Percentiles rank a stretch among this genome's conserved stretches.
phyloP scores from a whole-genome alignment of 2,113 vertebrate species.

The Proteles cristata region DNA sequence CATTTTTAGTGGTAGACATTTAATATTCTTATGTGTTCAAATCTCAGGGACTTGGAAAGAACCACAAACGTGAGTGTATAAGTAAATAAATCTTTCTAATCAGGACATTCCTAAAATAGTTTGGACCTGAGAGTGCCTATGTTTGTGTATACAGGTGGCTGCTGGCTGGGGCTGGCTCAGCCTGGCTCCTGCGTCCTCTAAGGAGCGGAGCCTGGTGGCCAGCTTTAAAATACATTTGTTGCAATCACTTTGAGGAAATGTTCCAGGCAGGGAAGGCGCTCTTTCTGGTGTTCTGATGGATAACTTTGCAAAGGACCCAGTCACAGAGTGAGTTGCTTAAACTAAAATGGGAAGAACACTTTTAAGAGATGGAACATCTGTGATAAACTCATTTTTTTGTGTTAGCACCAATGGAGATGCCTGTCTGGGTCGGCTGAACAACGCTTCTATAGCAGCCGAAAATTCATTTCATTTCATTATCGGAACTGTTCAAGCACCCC shows the following conservation, averaged over 20 bases:
- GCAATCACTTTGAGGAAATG: accelerated
- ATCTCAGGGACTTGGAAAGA: constrained; percentile 49
- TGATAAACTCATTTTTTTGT: constrained; percentile 52
- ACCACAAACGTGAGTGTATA: not conserved
- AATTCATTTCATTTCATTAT: constrained; percentile 85
- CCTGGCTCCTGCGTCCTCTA: accelerated
- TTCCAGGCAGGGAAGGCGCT: not conserved
- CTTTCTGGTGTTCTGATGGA: not conserved
- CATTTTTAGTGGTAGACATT: not conserved
- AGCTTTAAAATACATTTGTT: accelerated
- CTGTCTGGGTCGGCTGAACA: constrained; percentile 68
- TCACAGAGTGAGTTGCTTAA: constrained; percentile 25
- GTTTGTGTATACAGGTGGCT: not conserved
- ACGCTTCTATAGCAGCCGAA: constrained; percentile 61
- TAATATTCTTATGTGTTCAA: not conserved
- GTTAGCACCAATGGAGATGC: constrained; percentile 37
- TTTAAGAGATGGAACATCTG: constrained; percentile 62
- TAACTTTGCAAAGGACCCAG: not conserved
- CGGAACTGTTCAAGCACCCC: constrained; percentile 77
- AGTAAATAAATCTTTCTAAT: constrained; percentile 39
- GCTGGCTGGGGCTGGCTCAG: not conserved
- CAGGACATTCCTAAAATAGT: constrained; percentile 22
- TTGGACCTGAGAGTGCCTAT: accelerated
- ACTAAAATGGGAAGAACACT: constrained; percentile 9
- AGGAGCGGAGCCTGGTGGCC: too few species aligned